Evolutionary conservation across 1,140 invertebrate species (phyloP).

Genomic region (Hesperophylax magnus): DNA sequence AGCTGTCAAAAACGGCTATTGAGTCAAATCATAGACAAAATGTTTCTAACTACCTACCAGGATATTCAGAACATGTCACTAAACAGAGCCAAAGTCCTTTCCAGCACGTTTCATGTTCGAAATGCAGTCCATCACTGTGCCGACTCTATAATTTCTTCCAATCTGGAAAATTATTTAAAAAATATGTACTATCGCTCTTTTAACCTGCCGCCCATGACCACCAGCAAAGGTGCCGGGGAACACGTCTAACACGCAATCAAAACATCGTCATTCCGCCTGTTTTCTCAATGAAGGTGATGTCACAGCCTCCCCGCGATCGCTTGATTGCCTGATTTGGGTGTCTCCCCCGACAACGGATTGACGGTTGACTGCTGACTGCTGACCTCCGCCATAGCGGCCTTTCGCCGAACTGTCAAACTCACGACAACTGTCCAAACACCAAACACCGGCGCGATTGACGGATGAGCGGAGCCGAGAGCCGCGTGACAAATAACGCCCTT

Average conservation of each 20-base stretch:
- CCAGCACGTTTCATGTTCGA: too few relatives aligned
- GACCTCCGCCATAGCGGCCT: constrained; percentile 23
- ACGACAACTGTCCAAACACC: constrained; percentile 17
- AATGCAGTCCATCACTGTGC: too few relatives aligned
- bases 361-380: constrained; percentile 15
- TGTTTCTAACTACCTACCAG: too few relatives aligned
- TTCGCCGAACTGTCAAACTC: constrained; percentile 30
- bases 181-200: too few relatives aligned
- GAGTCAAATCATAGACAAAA: too few relatives aligned
- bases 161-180: too few relatives aligned
- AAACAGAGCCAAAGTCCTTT: too few relatives aligned
- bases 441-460: background rate
- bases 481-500: constrained; percentile 24
- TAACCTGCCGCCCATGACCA: background rate
- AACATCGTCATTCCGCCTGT: constrained; percentile 25
- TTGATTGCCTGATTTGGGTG: constrained; percentile 27
- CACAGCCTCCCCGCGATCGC: constrained; percentile 20
- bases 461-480: background rate
- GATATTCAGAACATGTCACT: too few relatives aligned
- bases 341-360: constrained; percentile 7
- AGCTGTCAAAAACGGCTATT: too few relatives aligned
- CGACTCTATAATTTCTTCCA: too few relatives aligned
- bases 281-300: constrained; percentile 49
- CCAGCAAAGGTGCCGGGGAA: background rate
- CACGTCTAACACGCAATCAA: constrained; percentile 2